Evolutionary conservation across 2,797 vertebrate genomes (phyloP).

Genomic region (Mormyrus hasselquistii): DNA sequence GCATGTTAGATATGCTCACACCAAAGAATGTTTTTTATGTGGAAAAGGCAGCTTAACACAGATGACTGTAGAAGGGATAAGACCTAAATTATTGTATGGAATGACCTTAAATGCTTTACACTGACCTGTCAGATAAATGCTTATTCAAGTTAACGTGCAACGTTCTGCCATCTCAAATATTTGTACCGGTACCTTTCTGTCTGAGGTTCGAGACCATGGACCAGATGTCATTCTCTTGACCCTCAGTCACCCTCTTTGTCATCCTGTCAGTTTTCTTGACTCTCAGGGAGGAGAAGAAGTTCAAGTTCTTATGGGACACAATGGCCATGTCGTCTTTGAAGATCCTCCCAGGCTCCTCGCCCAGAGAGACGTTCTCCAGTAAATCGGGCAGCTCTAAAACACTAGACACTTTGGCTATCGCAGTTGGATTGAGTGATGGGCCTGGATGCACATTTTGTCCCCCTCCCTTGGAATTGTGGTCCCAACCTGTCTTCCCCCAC

Average conservation of each 20-base stretch:
- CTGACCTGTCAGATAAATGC: neutral
- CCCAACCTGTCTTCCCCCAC: neutral
- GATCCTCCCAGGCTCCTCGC: neutral
- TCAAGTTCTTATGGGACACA: slow-evolving; percentile 30
- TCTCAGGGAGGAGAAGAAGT: slow-evolving; percentile 45
- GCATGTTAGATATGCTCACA: neutral
- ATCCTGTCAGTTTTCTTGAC: neutral
- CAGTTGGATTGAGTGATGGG: neutral
- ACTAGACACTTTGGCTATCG: neutral
- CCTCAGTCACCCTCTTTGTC: slow-evolving; percentile 22
- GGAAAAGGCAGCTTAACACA: neutral
- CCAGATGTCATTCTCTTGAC: slow-evolving; percentile 34
- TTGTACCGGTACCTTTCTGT: neutral
- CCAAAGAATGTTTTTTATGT: neutral
- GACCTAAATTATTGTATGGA: neutral
- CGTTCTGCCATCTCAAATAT: neutral
- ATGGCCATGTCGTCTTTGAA: neutral
- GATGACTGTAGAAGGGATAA: neutral
- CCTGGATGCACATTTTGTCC: neutral
- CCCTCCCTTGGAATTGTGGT: neutral
- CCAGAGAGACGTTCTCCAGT: neutral
- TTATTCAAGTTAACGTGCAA: neutral
- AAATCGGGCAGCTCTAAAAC: neutral
- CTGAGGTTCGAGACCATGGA: slow-evolving; percentile 37
- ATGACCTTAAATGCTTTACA: neutral